These are phyloP conservation scores for Cacatua alba DNA, from an alignment of 2,113 vertebrate genomes.

Conservation along the genomic window DNA sequence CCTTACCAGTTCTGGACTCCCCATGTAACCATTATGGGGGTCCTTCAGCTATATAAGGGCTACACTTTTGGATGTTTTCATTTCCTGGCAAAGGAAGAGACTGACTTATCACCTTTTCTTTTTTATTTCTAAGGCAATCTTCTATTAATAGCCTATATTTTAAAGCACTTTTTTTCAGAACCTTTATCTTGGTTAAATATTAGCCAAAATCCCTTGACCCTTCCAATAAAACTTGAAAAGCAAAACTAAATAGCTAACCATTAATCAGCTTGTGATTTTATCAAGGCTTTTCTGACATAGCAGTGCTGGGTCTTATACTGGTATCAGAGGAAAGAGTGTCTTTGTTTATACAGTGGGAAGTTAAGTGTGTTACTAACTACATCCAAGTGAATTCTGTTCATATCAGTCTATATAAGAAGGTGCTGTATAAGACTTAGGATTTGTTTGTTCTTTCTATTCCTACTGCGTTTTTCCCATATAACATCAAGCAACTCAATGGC, in stretches of 20 bases:
- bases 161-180: background rate
- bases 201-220: background rate
- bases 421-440: background rate
- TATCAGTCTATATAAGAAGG: background rate
- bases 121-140: background rate
- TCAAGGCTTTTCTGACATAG: background rate
- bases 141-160: background rate
- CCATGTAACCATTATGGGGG: accelerated
- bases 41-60: background rate
- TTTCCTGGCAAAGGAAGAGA: background rate
- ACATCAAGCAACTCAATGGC: background rate
- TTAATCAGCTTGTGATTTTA: constrained; percentile 21
- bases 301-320: background rate
- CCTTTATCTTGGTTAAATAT: constrained; percentile 8
- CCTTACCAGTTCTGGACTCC: background rate
- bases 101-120: background rate
- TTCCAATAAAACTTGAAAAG: constrained; percentile 32
- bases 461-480: background rate
- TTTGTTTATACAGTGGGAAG: background rate
- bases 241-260: constrained; percentile 1
- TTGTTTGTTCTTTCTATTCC: background rate
- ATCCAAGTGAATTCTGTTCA: background rate
- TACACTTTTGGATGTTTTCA: background rate
- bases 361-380: background rate
- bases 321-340: background rate